Evolutionary conservation across 2,113 vertebrate species (phyloP), one percentile per base, ranked within the genome.

Genomic region (Menidia beryllina): DNA sequence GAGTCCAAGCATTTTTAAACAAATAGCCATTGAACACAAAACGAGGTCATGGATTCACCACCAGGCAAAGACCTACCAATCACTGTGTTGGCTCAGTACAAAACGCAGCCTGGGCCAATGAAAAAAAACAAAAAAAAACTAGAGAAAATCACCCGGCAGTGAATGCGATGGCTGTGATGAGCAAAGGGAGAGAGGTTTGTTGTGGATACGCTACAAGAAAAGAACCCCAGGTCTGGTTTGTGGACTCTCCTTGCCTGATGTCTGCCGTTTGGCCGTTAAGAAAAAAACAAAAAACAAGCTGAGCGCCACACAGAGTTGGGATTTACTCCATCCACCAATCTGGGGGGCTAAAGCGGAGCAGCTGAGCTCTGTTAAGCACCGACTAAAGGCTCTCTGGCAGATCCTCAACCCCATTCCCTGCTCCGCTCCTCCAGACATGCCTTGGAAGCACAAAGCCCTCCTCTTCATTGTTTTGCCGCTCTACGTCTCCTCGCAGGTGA

Each of bases 21-120:
- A 93, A 92, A 88, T 78, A 89, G 62, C 77, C 84, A 81, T 89
- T 92, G 83, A 91, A 79, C 38, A 77, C 43, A 78, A n/a, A 88
- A 66, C 88, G 85, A 90, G 83, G 79, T 90, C 91, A 91, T 69
- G 47, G 65, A 84, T 84, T 72, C 87, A 66, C 56, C 20, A 41
- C 72, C 80, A 69, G 70, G 78, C 84, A 77, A 78, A 81, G 69
- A 79, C 43, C 47, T 70, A n/a, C 34, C 51, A 66, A 57, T 43
- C 61, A 27, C 41, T 75, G n/a, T 67, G 38, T 48, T n/a, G 20
- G 45, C 30, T 49, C 51, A 19, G 19, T 15, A 2, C 25, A 63
- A n/a, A 65, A 55, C 14, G 5, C 19, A 36, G 62, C 24, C 47
- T 39, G 48, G 23, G 8, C 1, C 7, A 14, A 7, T 27, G 19